Evolutionary conservation across 2,888 invertebrate species (phyloP), one percentile per base, ranked within the genome.

Genomic region (Psylliodes chrysocephalus): DNA sequence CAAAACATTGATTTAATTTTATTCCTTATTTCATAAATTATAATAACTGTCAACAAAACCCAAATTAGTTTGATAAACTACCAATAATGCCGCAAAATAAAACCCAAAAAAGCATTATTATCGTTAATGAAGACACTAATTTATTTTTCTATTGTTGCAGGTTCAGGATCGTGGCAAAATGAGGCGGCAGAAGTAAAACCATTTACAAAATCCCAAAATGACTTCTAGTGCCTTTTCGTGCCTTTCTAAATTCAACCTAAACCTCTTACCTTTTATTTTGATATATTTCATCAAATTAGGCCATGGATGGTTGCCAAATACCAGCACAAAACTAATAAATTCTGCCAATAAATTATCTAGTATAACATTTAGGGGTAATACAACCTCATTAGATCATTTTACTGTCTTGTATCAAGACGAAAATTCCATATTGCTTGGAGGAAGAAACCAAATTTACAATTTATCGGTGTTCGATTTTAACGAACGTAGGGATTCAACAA

Each of bases 361-460:
- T 59, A 76, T 78, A 64, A 80, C 75, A 70, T 83, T 83, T 72
- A 71, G 73, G 77, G 94, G 94, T 75, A 95, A 95, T 82, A 90
- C 91, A 71, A 90, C 91, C 71, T 88, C 88, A 78, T 87, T 89
- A 75, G 93, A 96, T 83, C 91, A 94, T 84, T 96, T 96, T 86
- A 92, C 93, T 82, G 88, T 96, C 79, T 88, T 96, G 83, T 91
- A 93, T 83, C 90, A 91, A 82, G 92, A 95, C 83, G 90, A 93
- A 76, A 90, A 90, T 80, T 92, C 91, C 65, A 87, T 96, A 77
- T 87, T 96, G 78, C 89, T 96, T 75, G 96, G 96, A 75, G 96
- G 95, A 87, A 93, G 95, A 83, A 95, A 96, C 84, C 89, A 90
- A 75, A 90, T 96, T 74, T 95, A 94, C 86, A 96, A 96, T 84